Evolutionary conservation across 2,113 vertebrate genomes (phyloP).

Genomic region (Phoxinus phoxinus): DNA sequence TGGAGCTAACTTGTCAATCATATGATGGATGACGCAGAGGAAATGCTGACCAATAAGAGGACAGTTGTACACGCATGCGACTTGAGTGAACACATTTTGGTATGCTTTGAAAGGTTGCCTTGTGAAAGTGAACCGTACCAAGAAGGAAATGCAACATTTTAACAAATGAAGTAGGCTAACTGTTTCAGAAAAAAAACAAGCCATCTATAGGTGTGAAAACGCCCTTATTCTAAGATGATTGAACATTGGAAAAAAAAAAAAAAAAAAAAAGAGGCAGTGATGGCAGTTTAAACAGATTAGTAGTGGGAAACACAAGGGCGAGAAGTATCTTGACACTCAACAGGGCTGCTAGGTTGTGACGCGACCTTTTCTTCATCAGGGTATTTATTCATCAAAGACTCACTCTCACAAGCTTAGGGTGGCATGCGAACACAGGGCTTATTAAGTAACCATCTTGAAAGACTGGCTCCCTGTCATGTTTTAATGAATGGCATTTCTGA

Average conservation of each 20-base stretch:
- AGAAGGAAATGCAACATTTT: too few species aligned
- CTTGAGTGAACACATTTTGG: too few species aligned
- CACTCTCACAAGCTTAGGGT: background rate
- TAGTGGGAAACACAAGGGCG: conserved; percentile 1
- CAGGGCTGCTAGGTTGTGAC: background rate
- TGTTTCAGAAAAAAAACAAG: too few species aligned
- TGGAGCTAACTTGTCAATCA: too few species aligned
- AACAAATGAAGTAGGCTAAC: too few species aligned
- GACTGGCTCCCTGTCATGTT: conserved; percentile 34
- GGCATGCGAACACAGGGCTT: conserved; percentile 26
- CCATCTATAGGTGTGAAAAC: too few species aligned
- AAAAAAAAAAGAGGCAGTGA: background rate
- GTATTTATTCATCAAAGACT: conserved; percentile 25
- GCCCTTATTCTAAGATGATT: background rate
- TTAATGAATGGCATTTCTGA: conserved; percentile 38
- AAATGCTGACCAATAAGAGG: too few species aligned
- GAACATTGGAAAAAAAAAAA: background rate
- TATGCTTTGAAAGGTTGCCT: too few species aligned
- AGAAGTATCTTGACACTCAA: background rate
- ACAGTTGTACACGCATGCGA: too few species aligned
- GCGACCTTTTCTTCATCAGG: conserved; percentile 27
- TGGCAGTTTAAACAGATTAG: conserved; percentile 3
- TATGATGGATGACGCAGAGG: too few species aligned
- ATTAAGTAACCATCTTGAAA: conserved; percentile 34
- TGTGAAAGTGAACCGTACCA: too few species aligned